phyloP scores from a whole-genome alignment of 2,113 vertebrate genomes.

The Lanius ludovicianus region DNA sequence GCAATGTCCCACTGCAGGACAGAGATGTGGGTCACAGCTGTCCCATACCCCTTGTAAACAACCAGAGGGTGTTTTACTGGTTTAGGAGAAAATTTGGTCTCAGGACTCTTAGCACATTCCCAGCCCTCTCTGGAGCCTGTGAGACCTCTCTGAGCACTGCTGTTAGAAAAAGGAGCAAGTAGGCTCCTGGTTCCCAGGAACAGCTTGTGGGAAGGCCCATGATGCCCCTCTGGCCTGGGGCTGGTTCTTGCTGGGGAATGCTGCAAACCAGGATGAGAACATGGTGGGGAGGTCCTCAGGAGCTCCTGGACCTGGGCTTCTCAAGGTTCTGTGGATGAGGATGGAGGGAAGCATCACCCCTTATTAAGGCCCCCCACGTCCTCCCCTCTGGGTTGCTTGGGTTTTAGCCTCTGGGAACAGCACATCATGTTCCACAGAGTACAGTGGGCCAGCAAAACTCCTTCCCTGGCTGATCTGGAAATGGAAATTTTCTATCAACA shows the following conservation, averaged over 20 bases:
- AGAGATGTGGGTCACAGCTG: neutral
- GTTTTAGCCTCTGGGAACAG: neutral
- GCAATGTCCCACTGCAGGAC: accelerated
- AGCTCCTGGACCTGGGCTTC: neutral
- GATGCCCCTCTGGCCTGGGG: neutral
- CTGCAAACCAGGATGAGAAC: neutral
- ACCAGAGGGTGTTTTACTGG: neutral
- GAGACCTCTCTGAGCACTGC: accelerated
- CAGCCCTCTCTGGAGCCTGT: neutral
- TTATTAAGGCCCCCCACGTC: accelerated
- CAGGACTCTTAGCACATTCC: neutral
- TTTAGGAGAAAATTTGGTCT: neutral
- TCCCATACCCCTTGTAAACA: neutral
- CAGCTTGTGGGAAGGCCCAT: neutral
- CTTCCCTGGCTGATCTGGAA: neutral
- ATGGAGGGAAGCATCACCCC: neutral
- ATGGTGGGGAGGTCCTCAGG: neutral
- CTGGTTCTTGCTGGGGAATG: neutral
- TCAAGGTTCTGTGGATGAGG: neutral
- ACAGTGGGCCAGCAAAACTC: neutral
- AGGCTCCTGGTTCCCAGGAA: neutral
- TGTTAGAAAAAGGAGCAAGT: neutral
- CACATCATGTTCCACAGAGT: neutral
- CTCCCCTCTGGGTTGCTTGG: neutral
- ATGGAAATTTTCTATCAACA: neutral